Conservation (phyloP, 2,888 invertebrate species). For the Harpagoxenus sublaevis region DNA sequence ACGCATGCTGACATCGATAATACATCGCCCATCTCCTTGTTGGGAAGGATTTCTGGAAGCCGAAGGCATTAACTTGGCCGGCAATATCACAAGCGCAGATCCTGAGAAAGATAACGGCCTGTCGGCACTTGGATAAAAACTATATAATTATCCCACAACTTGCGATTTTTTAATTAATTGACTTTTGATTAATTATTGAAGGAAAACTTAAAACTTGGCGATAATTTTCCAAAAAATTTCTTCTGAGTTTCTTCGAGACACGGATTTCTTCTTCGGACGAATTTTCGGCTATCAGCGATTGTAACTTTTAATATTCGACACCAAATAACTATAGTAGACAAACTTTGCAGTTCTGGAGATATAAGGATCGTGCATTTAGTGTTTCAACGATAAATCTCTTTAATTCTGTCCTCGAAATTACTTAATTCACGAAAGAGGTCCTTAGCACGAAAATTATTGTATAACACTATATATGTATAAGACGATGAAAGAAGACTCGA, state of each 20-base stretch:
- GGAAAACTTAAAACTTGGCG: background rate
- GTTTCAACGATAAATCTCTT: background rate
- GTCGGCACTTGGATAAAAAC: background rate
- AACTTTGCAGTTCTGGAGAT: background rate
- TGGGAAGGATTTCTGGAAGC: slow-evolving; percentile 22
- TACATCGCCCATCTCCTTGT: slow-evolving; percentile 42
- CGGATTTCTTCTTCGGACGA: background rate
- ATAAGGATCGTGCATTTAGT: background rate
- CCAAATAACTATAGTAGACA: background rate
- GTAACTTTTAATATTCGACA: background rate
- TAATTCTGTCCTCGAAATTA: background rate
- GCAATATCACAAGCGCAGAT: background rate
- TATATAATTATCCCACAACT: background rate
- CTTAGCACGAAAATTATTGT: background rate
- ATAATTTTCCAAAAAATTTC: background rate
- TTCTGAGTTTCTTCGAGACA: background rate
- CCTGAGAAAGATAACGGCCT: slow-evolving; percentile 1
- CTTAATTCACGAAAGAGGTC: background rate
- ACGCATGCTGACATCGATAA: slow-evolving; percentile 41
- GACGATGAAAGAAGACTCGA: slow-evolving; percentile 10
- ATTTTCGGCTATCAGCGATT: background rate
- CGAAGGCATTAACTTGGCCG: background rate
- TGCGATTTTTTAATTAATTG: background rate
- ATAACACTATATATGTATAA: background rate
- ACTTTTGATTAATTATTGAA: background rate